Evolutionary conservation across 2,888 invertebrate genomes (phyloP).

Genomic region (Galeopsomyia nigrocyanea): DNA sequence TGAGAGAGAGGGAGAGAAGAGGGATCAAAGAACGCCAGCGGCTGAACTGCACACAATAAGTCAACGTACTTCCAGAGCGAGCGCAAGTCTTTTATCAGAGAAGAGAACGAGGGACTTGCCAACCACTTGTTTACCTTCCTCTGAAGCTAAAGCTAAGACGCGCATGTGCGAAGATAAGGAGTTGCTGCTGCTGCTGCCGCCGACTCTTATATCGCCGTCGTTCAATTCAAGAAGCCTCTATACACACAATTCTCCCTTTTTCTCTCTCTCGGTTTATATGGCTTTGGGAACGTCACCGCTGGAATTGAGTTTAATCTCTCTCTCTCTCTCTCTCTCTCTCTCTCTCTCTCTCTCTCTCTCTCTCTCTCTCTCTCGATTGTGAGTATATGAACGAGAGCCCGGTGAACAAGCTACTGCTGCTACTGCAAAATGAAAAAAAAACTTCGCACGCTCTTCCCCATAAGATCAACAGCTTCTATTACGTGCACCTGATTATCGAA

Average conservation of each 20-base stretch:
- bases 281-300: constrained; percentile 13
- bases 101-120: not conserved
- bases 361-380: too few relatives aligned
- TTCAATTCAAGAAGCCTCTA: constrained; percentile 19
- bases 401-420: not conserved
- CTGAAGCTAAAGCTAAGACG: constrained; percentile 23
- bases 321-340: too few relatives aligned
- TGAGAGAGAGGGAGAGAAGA: not conserved
- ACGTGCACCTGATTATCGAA: not conserved
- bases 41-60: constrained; percentile 32
- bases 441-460: constrained; percentile 14
- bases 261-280: not conserved
- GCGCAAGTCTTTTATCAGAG: constrained; percentile 27
- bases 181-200: constrained; percentile 7
- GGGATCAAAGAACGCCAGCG: constrained; percentile 41
- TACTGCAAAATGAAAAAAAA: too few relatives aligned
- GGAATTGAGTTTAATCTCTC: constrained; percentile 8
- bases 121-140: constrained; percentile 41
- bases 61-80: constrained; percentile 15
- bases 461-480: not conserved
- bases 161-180: constrained; percentile 38
- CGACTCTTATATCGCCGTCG: not conserved
- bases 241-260: not conserved
- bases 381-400: not conserved
- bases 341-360: too few relatives aligned